Evolutionary conservation across 2,113 vertebrate species (phyloP).

Genomic region (Pollimyrus isidori): DNA sequence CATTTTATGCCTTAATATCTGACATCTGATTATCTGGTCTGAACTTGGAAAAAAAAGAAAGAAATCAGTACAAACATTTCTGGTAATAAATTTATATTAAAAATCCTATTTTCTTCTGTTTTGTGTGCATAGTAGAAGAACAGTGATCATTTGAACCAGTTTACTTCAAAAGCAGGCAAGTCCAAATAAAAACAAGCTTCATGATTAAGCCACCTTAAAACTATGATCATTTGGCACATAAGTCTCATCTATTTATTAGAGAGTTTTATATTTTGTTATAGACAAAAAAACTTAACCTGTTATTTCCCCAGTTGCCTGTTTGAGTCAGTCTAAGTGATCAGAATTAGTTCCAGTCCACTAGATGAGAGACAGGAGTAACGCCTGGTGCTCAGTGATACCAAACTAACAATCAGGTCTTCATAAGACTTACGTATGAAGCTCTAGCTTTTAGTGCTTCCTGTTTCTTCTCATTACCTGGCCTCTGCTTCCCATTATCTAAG

Average conservation of each 20-base stretch:
- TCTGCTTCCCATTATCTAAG: not conserved
- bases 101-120: not conserved
- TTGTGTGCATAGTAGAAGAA: conserved; percentile 1
- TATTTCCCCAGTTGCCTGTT: conserved; percentile 5
- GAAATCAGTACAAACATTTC: not conserved
- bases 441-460: not conserved
- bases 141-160: not conserved
- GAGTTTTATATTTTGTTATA: conserved; percentile 8
- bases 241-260: conserved; percentile 9
- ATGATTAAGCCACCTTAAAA: conserved; percentile 1
- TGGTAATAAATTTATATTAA: not conserved
- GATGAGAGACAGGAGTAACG: not conserved
- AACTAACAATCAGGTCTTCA: not conserved
- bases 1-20: not conserved
- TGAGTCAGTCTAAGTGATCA: not conserved
- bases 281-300: not conserved
- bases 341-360: conserved; percentile 9
- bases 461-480: not conserved
- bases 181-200: conserved; percentile 11
- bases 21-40: not conserved
- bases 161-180: not conserved
- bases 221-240: conserved; percentile 21
- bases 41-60: not conserved
- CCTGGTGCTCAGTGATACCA: not conserved
- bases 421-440: not conserved